Evolutionary conservation across 2,797 vertebrate species (phyloP).

Genomic region (Lepus oiostolus): DNA sequence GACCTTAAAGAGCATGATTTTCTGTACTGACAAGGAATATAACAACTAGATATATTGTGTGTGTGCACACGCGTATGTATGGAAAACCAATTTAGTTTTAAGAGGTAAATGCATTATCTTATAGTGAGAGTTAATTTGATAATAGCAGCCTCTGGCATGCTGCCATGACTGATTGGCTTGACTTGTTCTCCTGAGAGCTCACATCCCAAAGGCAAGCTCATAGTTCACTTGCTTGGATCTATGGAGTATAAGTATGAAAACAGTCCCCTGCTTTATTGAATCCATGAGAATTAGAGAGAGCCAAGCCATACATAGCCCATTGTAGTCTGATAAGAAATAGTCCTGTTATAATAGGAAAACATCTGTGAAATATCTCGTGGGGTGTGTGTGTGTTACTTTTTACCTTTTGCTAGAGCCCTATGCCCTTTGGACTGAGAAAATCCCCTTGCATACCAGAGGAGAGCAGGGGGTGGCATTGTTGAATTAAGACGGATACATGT

Average conservation of each 20-base stretch:
- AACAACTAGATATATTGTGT: conserved; percentile 62
- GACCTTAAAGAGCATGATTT: conserved; percentile 45
- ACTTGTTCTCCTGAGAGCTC: conserved; percentile 53
- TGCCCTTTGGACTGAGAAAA: conserved; percentile 27
- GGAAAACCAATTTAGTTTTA: conserved; percentile 57
- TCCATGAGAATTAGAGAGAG: not conserved
- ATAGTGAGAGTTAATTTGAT: conserved; percentile 66
- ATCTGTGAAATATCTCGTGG: not conserved
- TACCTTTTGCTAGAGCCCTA: not conserved
- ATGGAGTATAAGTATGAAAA: conserved; percentile 15
- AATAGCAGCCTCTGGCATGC: conserved; percentile 9
- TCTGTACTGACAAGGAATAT: conserved; percentile 30
- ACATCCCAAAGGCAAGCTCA: conserved; percentile 58
- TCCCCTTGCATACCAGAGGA: not conserved
- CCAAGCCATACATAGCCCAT: not conserved
- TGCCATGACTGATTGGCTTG: conserved; percentile 7
- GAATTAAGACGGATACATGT: no score
- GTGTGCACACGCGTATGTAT: not conserved
- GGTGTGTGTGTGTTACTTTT: conserved; percentile 33
- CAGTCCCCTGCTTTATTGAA: conserved; percentile 10
- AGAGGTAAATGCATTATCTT: conserved; percentile 70
- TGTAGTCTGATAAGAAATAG: not conserved
- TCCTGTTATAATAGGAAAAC: not conserved
- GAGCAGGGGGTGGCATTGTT: not conserved
- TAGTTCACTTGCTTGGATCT: conserved; percentile 42